These are phyloP conservation scores for Cynopterus brachyotis DNA, from an alignment of 2,113 vertebrate species.

Conservation along the genomic window DNA sequence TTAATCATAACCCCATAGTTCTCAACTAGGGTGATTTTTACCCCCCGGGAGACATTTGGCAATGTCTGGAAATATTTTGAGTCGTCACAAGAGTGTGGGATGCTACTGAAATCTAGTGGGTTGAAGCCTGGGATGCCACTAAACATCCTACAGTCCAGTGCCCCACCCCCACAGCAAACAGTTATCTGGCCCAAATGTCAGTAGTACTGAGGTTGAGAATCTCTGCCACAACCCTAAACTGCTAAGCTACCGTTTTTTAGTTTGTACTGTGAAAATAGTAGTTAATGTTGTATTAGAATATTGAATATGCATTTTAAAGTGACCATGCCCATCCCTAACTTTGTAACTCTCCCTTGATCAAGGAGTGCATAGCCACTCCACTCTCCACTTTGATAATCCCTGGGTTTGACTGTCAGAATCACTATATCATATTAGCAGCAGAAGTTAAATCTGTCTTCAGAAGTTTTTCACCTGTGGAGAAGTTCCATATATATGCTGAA, in stretches of 20 bases:
- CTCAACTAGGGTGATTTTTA: neutral
- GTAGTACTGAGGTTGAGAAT: neutral
- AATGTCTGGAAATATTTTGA: neutral
- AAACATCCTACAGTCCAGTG: neutral
- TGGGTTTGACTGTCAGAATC: neutral
- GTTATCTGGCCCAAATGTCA: neutral
- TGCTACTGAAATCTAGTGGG: neutral
- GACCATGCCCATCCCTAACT: fast-evolving
- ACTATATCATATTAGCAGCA: neutral
- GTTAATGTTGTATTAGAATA: neutral
- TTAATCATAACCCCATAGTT: neutral
- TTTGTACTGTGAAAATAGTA: neutral
- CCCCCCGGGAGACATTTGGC: fast-evolving
- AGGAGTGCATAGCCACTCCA: neutral
- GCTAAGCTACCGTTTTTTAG: neutral
- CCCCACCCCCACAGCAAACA: neutral
- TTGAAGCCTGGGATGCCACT: neutral
- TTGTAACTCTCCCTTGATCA: neutral
- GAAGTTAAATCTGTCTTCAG: neutral
- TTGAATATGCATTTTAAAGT: neutral
- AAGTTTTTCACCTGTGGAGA: neutral
- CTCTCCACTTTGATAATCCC: neutral
- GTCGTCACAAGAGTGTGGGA: neutral
- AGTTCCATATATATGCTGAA: neutral
- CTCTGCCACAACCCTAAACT: neutral